Base-by-base conservation (phyloP, 2,113 vertebrate genomes). In the Nipponia nippon region DNA sequence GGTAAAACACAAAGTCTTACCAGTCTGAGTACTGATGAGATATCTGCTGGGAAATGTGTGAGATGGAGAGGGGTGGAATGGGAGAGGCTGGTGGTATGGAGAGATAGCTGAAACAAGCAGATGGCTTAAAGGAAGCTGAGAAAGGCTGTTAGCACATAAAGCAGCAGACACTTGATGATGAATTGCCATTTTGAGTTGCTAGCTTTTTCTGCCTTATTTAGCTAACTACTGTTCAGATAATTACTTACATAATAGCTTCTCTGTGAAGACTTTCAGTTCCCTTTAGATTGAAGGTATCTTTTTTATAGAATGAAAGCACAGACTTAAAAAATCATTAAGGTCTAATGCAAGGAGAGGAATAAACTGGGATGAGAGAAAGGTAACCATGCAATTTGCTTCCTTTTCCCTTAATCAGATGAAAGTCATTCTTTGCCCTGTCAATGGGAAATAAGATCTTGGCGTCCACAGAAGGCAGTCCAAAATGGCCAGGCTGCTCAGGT, bases 51-150 rank as follows among this genome's bases (percentile, higher is more conserved):
- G 70, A 95, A 63, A 61, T 46, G 40, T 72, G 44, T 89, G 81
- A 89, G 66, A 62, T 79, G 78, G 61, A 90, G 65, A 81, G 50
- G n/a, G 38, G 11, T 85, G 56, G 32, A 69, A 53, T 66, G 62
- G 80, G 73, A 92, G 73, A 87, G 46, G 73, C 49, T 92, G 81
- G 40, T 93, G 73, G 49, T 79, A 69, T 46, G 46, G 73, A 76
- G 80, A 95, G 91, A 83, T 72, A 96, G 87, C 84, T 96, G 96
- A 94, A 96, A 97, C 87, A 96, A 96, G 78, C 96, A 97, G 96
- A 94, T 97, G 95, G 95, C 70, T 84, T 91, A 55, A 82, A 91
- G 89, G 84, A 97, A 96, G 75, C 96, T 97, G 96, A 95, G 96
- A 95, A 96, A 83, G 53, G 46, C 91, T 95, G 84, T 93, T 91